Base-by-base conservation (phyloP, 2,888 invertebrate species). In the Chloroclysta siterata region DNA sequence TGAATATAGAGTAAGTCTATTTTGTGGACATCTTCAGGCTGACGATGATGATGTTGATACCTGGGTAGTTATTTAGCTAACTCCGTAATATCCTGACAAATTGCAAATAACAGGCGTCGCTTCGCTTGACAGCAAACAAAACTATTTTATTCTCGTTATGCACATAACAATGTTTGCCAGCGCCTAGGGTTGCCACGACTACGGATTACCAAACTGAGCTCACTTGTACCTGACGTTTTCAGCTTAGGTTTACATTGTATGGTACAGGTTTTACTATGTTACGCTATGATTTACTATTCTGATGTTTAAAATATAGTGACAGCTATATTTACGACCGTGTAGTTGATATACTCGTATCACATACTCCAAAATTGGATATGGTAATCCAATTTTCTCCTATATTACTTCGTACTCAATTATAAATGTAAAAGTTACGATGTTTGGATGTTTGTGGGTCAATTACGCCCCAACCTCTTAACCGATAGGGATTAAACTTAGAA, bases 71-170 rank as follows among this genome's bases (percentile, higher is more conserved):
- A 22, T 46, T 44, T 11, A 48, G 5, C 22, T 22, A 48, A 48
- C 28, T 48, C n/a, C 28, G 28, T 50, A 46, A 54, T 46, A 33
- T 15, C 54, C 47, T 48, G 39, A 46, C 36, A 47, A 55, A 55
- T 48, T 55, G 50, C 59, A 68, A 69, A 68, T 66, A 64, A 61
- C 53, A 44, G 48, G 56, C 62, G 58, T 53, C 62, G 69, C 63
- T 58, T 65, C 65, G 68, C 60, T 57, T 51, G 60, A 53, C 63
- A 66, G 66, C 66, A 63, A 66, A 65, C 68, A 68, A 56, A 68
- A 68, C 70, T 66, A 63, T 70, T 69, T 68, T 66, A 66, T 60
- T 60, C 60, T 65, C 63, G 66, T 65, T 71, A 71, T 69, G 64
- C 63, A 54, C 64, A 64, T 63, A 66, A 65, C 68, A 70, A 55